Evolutionary conservation across 2,113 vertebrate genomes (phyloP).

Genomic region (Argyrosomus japonicus): DNA sequence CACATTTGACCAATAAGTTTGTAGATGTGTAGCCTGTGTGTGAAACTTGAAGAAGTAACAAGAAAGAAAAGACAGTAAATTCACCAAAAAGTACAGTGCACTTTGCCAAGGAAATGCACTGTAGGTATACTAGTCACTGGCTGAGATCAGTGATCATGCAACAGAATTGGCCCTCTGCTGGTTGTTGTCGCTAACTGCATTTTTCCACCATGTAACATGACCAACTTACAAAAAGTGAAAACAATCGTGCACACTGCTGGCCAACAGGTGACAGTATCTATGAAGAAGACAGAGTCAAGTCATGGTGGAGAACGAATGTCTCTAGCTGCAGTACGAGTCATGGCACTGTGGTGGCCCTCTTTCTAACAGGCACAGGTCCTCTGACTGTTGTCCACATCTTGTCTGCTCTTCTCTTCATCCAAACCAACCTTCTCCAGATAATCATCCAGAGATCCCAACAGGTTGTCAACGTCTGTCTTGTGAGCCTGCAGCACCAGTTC

Average conservation of each 20-base stretch:
- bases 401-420: slow-evolving; percentile 85
- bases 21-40: background rate
- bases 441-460: slow-evolving; percentile 81
- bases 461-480: slow-evolving; percentile 88
- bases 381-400: slow-evolving; percentile 73
- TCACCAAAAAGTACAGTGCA: background rate
- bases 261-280: background rate
- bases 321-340: background rate
- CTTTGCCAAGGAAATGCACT: background rate
- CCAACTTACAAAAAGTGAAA: background rate
- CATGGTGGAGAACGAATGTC: background rate
- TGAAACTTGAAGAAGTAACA: background rate
- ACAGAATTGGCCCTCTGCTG: slow-evolving; percentile 50
- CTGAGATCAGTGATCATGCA: background rate
- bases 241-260: background rate
- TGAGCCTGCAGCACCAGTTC: slow-evolving; percentile 95
- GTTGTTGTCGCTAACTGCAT: slow-evolving; percentile 40
- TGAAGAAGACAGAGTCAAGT: background rate
- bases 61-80: background rate
- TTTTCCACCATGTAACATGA: background rate
- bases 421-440: slow-evolving; percentile 85
- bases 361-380: slow-evolving; percentile 91
- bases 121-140: background rate
- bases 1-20: background rate
- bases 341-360: background rate